Base-by-base conservation (phyloP, 1,140 invertebrate genomes). In the Adelges cooleyi region DNA sequence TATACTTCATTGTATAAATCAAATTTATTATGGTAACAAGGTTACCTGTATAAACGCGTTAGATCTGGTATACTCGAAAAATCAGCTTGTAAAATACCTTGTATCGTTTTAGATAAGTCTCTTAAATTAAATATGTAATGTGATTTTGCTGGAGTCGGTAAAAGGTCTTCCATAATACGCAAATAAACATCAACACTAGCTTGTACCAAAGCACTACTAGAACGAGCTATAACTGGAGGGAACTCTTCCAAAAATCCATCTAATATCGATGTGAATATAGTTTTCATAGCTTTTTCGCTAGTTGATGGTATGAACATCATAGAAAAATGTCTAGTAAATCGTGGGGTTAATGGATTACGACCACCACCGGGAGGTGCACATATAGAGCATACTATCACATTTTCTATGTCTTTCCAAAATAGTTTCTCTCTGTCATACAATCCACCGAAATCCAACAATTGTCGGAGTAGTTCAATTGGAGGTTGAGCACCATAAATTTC, bases 111-210 rank as follows among this genome's bases (percentile, higher is more conserved):
- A 2, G 90, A 91, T 74, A 95, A 95, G 76, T 97, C 95, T 70
- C 93, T 80, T 65, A 97, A 79, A 77, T 97, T 97, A 75, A 97
- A 98, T 1, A 94, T 79, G 74, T 97, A 96, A 75, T 96, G 93
- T 2, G 89, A 94, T 71, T 95, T 95, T 2, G 87, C 79, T 0
- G 88, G 89, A 2, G 92, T 96, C 6, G 95, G 93, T 50, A 96
- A 75, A 17, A 98, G 79, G 78, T 90, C 86, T 22, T 62, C 42
- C 15, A 25, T 27, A 33, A 62, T 48, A 48, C 42, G 40, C 23
- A 33, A 29, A 48, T 62, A 62, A 9, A 62, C 42, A 20, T 46
- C 42, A 9, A 62, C 15, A 29, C 56, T 62, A 15, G 56, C 56
- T 62, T 48, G 17, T 18, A 62, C 56, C 15, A 62, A 13, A 3